A percentile compares a stretch with the other conserved stretches of the same genome.
These are phyloP conservation scores for Poecile atricapillus DNA, from an alignment of 2,113 vertebrate species.

Conservation along the genomic window DNA sequence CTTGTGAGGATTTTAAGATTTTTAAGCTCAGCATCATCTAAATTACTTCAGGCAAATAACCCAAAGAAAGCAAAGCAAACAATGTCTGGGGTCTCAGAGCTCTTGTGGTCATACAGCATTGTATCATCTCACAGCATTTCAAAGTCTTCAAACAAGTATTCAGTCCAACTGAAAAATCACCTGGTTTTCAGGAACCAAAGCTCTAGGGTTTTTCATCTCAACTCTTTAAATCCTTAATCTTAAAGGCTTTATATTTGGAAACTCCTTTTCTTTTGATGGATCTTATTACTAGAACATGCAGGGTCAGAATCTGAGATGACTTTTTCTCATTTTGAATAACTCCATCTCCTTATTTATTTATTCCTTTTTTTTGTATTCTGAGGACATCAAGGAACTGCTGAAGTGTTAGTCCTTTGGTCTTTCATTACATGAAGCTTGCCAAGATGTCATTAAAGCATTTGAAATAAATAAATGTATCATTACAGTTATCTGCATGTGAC, in stretches of 20 bases:
- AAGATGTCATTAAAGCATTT: background rate
- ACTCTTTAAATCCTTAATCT: conserved; percentile 1
- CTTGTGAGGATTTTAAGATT: background rate
- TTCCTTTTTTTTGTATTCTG: background rate
- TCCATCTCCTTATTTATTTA: conserved; percentile 32
- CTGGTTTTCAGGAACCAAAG: background rate
- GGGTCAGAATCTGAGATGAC: background rate
- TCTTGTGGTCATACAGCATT: background rate
- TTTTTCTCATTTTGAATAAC: background rate
- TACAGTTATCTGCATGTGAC: background rate
- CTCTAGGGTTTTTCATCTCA: conserved; percentile 7
- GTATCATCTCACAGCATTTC: background rate
- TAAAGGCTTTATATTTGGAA: background rate
- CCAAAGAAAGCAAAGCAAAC: background rate
- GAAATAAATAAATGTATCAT: background rate
- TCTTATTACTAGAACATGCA: background rate
- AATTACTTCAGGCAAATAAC: background rate
- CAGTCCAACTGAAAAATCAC: background rate
- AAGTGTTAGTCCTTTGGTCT: background rate
- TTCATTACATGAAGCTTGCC: background rate
- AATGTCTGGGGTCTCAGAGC: background rate
- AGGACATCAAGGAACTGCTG: background rate
- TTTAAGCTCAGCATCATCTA: background rate
- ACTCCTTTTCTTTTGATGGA: background rate
- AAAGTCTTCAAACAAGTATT: conserved; percentile 19